Percentiles rank a stretch among this genome's conserved stretches.
These are phyloP conservation scores for Gonatopus flavifemur DNA, from an alignment of 1,140 invertebrate genomes.

Conservation along the genomic window DNA sequence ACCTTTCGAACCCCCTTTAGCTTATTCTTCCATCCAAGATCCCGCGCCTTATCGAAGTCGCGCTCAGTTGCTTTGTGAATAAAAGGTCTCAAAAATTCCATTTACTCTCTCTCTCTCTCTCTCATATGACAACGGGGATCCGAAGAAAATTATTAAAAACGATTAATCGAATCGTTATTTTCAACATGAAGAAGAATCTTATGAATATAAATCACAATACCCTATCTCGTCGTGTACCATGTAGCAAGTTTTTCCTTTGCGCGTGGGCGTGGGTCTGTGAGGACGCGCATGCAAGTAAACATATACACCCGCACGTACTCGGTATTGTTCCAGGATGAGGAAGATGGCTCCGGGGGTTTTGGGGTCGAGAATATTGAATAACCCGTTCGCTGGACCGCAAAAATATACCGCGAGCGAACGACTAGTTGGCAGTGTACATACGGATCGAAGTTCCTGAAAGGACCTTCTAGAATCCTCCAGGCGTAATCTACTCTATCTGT, in stretches of 20 bases:
- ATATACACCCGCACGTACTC: not conserved
- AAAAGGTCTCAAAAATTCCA: too few relatives aligned
- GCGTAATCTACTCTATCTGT: constrained; percentile 34
- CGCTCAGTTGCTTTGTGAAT: too few relatives aligned
- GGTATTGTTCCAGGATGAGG: constrained; percentile 29
- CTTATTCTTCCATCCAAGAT: too few relatives aligned
- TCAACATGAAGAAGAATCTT: too few relatives aligned
- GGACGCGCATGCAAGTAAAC: not conserved
- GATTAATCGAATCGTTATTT: too few relatives aligned
- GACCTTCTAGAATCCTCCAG: constrained; percentile 36
- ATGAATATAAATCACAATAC: too few relatives aligned
- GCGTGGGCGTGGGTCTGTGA: not conserved
- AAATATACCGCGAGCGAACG: constrained; percentile 57
- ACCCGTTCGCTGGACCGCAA: constrained; percentile 60
- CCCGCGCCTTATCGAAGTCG: too few relatives aligned
- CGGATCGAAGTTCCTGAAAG: constrained; percentile 41
- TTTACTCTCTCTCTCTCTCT: too few relatives aligned
- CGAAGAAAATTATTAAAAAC: too few relatives aligned
- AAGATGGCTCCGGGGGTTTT: constrained; percentile 56
- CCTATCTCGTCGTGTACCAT: not conserved
- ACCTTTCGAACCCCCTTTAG: too few relatives aligned
- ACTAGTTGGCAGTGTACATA: constrained; percentile 33
- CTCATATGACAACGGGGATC: too few relatives aligned
- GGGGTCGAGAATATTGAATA: constrained; percentile 59
- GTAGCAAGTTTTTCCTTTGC: not conserved